phyloP scores from a whole-genome alignment of 2,888 invertebrate genomes.

The Rambutsinella grinnellia region DNA sequence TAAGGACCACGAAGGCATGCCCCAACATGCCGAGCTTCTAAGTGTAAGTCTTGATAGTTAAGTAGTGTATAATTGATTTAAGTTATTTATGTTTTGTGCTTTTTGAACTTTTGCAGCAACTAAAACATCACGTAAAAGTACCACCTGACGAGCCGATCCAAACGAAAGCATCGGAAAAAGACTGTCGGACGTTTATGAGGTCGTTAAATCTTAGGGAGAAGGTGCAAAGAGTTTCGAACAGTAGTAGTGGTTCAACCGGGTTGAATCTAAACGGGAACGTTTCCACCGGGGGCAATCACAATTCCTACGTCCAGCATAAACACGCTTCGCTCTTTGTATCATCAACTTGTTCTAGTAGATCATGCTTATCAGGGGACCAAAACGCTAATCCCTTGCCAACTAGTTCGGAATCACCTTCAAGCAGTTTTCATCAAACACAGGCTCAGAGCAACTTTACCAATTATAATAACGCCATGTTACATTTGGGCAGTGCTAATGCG shows the following conservation, averaged over 20 bases:
- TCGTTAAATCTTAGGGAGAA: conserved; percentile 20
- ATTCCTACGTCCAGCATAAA: conserved; percentile 11
- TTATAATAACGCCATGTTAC: too few relatives aligned
- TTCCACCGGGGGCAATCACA: conserved; percentile 4
- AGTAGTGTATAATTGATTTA: neutral
- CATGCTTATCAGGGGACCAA: conserved; percentile 42
- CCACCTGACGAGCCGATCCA: conserved; percentile 46
- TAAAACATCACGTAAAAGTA: conserved; percentile 45
- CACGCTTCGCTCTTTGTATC: conserved; percentile 7
- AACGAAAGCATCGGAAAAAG: conserved; percentile 32
- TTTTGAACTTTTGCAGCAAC: conserved; percentile 23
- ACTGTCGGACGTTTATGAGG: conserved; percentile 31
- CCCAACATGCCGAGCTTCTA: conserved; percentile 51
- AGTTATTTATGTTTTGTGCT: neutral
- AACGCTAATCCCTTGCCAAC: conserved; percentile 39
- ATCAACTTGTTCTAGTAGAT: conserved; percentile 4
- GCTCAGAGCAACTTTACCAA: conserved; percentile 20
- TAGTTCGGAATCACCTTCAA: conserved; percentile 13
- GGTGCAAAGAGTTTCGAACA: conserved; percentile 17
- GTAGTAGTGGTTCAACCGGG: conserved; percentile 8
- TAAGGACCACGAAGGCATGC: conserved; percentile 35
- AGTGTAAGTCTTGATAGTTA: conserved; percentile 31
- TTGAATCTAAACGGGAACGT: conserved; percentile 35
- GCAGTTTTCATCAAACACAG: neutral
- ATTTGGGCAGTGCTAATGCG: too few relatives aligned